A percentile compares a stretch with the other conserved stretches of the same genome.
phyloP scores from a whole-genome alignment of 92 coral and sea anemone species.

The Palythoa grandiflora region DNA sequence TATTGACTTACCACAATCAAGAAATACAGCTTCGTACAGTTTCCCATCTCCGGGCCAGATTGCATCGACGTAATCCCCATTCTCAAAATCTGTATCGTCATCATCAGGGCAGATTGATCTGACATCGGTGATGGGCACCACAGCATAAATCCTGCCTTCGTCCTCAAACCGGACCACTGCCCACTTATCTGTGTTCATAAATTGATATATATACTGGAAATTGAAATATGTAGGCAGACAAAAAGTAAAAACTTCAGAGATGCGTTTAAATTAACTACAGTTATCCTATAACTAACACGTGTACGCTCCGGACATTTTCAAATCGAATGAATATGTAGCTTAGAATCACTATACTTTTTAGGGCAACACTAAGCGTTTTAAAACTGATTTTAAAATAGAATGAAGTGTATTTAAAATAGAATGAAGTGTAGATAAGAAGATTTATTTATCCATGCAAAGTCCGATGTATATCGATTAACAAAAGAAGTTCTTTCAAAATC shows the following conservation, averaged over 20 bases:
- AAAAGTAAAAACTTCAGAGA: too few species aligned
- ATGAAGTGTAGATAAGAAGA: slow-evolving; percentile 7
- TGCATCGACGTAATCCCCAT: neutral
- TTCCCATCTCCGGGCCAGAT: slow-evolving; percentile 3
- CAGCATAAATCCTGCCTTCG: neutral
- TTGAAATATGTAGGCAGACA: too few species aligned
- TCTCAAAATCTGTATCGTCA: neutral
- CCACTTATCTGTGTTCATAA: neutral
- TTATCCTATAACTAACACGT: neutral
- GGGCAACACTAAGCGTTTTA: neutral
- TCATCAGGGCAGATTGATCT: neutral
- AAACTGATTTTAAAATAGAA: neutral
- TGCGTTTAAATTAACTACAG: too few species aligned
- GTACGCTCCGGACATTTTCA: neutral
- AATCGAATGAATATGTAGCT: neutral
- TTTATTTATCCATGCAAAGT: neutral
- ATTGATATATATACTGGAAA: neutral
- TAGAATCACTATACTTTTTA: neutral
- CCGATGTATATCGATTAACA: neutral
- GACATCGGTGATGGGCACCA: slow-evolving; percentile 10
- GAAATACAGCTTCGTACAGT: neutral
- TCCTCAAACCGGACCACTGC: slow-evolving; percentile 7
- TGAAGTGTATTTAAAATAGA: neutral
- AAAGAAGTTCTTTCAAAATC: neutral
- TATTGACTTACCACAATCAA: neutral